Evolutionary conservation across 2,888 invertebrate species (phyloP), one percentile per base, ranked within the genome.

Genomic region (Volucella zonaria): DNA sequence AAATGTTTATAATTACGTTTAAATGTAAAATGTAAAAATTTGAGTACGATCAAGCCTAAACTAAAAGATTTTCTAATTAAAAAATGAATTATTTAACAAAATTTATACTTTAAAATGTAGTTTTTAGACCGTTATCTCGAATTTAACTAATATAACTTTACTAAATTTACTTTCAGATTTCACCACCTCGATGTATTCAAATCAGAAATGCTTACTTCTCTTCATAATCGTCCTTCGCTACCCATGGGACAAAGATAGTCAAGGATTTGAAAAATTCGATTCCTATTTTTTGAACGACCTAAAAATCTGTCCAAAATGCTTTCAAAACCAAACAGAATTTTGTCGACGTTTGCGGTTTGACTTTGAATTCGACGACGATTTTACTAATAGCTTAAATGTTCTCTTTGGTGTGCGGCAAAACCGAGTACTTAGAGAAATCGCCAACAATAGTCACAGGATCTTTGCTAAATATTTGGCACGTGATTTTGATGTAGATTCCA

Each of bases 221-320:
- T n/a, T 87, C 18, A 49, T 85, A 12, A 2, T 86, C 10, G 51
- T 83, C 2, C 23, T 88, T n/a, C 80, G 86, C 14, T 85, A 81
- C 42, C 79, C 81, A 9, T 62, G 85, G n/a, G 74, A 82, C 15
- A 68, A 81, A 40, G 73, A 82, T 8, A 81, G 51, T 11, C 80
- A 85, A 52, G 80, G 58, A 12, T 64, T 81, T 14, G 42, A 4
- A 10, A 85, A 77, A n/a, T 18, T 85, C 8, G 52, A 77, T 6
- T 45, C 56, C 3, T 82, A 86, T n/a, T 86, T 88, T 14, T 31
- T 76, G 38, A 54, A 56, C 6, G 89, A 89, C 54, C 15, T 76
- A 0, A 15, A 51, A 10, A 45, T 61, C 12, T 89, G 88, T 73
- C 52, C 82, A 4, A 61, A 47, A 31, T 89, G 88, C 62, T 89